Base-by-base conservation (phyloP, 1,140 invertebrate genomes). In the Radopholus similis region DNA sequence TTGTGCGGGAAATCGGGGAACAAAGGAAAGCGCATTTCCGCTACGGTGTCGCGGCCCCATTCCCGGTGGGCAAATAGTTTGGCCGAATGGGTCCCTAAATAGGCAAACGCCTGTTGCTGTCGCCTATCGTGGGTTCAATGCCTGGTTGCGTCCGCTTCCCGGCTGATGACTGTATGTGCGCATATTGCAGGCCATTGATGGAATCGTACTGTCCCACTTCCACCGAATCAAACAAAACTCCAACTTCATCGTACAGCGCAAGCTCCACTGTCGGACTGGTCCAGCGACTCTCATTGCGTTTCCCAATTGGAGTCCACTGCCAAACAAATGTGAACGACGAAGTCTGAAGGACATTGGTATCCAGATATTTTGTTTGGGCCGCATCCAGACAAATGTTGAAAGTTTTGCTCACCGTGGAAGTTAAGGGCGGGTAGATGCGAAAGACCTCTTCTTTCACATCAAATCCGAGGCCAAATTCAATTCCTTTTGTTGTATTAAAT, bases 401-500 rank as follows among this genome's bases (percentile, higher is more conserved):
- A n/a, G n/a, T n/a, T n/a, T n/a, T n/a, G n/a, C n/a, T 65, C 42
- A 72, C 74, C 47, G 54, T 32, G 21, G 63, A 54, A 13, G 70
- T 30, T 30, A 72, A 42, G 18, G 66, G 35, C 13, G 71, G 49
- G 60, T 66, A 64, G 21, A 72, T 67, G 37, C 74, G 49, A 44
- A 81, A 78, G 32, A 78, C 71, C 49, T 78, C 76, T 34, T 78
- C 76, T 63, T 78, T 78, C 9, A 65, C 54, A 44, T 78, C 76
- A 15, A 80, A 58, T 11, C 55, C 60, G 18, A 64, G 56, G 11
- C 76, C 76, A 59, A 75, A 77, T 26, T 67, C 62, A 42, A 73
- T 67, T 21, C 32, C 40, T n/a, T 65, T 38, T 8, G 4, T 26
- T 32, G 40, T 2, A 15, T 66, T 23, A 55, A 53, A 68, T 9